Conservation (phyloP, 1,140 invertebrate genomes). For the Sycophila sp. region DNA sequence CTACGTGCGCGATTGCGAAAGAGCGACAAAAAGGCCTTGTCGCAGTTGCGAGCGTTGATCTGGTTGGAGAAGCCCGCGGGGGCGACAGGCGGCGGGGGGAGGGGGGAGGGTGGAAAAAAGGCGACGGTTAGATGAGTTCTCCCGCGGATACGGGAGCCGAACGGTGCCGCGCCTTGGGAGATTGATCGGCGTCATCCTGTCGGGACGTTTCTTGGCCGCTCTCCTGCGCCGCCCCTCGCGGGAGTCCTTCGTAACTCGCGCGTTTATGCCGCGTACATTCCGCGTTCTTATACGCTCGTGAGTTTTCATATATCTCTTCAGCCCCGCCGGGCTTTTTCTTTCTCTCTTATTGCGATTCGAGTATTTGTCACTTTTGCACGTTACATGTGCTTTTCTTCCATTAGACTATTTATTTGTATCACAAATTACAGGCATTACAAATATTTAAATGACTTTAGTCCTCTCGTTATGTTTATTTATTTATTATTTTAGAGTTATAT, state of each 20-base stretch:
- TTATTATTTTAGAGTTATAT: no score
- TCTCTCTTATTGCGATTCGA: conserved; percentile 7
- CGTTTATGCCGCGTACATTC: neutral
- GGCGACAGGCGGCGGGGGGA: neutral
- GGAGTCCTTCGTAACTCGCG: neutral
- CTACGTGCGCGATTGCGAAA: neutral
- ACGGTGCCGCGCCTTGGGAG: conserved; percentile 26
- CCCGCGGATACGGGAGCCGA: neutral
- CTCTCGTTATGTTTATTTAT: no score
- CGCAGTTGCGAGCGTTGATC: conserved; percentile 9
- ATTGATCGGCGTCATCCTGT: conserved; percentile 40
- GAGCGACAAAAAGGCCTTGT: conserved; percentile 6
- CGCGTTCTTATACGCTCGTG: conserved; percentile 4
- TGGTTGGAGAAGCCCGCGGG: conserved; percentile 14
- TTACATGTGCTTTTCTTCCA: no score
- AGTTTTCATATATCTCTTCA: neutral
- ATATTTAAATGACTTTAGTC: no score
- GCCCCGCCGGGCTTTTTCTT: neutral
- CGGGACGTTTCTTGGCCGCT: conserved; percentile 25
- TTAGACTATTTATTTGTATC: no score
- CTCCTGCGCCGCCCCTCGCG: neutral
- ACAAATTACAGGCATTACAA: no score
- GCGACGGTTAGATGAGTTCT: conserved; percentile 32
- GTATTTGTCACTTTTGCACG: conserved; percentile 19
- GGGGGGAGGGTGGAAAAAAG: neutral